Base-by-base conservation (phyloP, 2,888 invertebrate species). In the Mythimna lalbum region DNA sequence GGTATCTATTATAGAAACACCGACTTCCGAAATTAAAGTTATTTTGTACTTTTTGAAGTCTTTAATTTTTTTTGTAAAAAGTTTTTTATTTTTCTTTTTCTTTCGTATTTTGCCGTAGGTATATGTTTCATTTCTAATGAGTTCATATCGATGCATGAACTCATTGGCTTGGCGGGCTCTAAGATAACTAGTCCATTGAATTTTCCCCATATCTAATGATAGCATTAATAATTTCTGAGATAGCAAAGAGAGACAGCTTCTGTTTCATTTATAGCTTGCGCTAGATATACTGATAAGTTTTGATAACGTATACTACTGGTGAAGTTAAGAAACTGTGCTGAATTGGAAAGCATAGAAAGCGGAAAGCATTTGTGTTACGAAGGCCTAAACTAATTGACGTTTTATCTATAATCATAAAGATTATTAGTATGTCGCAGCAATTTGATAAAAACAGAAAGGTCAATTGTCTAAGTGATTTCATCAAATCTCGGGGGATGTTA, bases 221-320 rank as follows among this genome's bases (percentile, higher is more conserved):
- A 78, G 23, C 19, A 23, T 56, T 59, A 78, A 82, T 82, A 78
- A 79, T 23, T 78, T 60, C 56, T 57, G 9, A 73, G 82, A 79
- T 82, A 70, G 61, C 19, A 12, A 9, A 17, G n/a, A 31, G 27
- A 67, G 36, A 70, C 61, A 62, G 82, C 67, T 67, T 53, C 66
- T 71, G 64, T 64, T 81, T 64, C 57, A 80, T 64, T 68, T 47
- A 23, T 49, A 31, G 59, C 33, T 63, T 63, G 57, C 23, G 36
- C 43, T 47, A 53, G 66, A 65, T 52, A 27, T 59, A 33, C 14
- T 17, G 75, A 79, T 75, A 75, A 39, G 33, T 59, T 73, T 73
- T 63, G 74, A 63, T 78, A 78, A 31, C 50, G 43, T 4, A 43
- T 63, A 50, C 17, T 47, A 27, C n/a, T 60, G 12, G 17, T 61